A percentile compares a stretch with the other conserved stretches of the same genome.
phyloP scores from a whole-genome alignment of 2,888 invertebrate genomes.

The Ochropleura plecta region DNA sequence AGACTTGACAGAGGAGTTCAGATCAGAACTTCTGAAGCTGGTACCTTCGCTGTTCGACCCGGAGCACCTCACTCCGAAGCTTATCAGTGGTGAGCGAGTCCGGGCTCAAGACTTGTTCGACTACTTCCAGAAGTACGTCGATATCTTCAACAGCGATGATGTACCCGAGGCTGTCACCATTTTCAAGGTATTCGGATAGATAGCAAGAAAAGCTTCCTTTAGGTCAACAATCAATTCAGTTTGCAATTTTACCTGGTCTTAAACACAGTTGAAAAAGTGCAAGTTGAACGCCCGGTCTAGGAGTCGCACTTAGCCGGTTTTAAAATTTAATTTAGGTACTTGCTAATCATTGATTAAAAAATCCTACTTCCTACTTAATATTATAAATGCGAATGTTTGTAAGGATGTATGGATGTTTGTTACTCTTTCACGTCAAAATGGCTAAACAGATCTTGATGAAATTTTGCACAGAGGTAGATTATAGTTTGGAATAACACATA shows the following conservation, averaged over 20 bases:
- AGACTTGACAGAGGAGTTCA: constrained; percentile 98
- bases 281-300: too few relatives aligned
- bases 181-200: constrained; percentile 90
- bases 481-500: too few relatives aligned
- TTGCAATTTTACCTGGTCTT: neutral
- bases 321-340: too few relatives aligned
- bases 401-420: too few relatives aligned
- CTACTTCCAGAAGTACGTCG: constrained; percentile 99
- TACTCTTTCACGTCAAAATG: too few relatives aligned
- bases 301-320: too few relatives aligned
- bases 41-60: constrained; percentile 96
- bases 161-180: constrained; percentile 99
- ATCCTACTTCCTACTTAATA: too few relatives aligned
- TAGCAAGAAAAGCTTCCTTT: neutral
- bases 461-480: too few relatives aligned
- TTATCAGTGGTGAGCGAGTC: constrained; percentile 97
- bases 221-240: neutral
- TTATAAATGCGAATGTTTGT: too few relatives aligned
- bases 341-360: too few relatives aligned
- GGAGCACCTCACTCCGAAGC: constrained; percentile 96
- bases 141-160: constrained; percentile 98
- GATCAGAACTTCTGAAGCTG: constrained; percentile 94
- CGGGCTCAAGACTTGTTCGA: constrained; percentile 97
- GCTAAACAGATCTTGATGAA: too few relatives aligned
- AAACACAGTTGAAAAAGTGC: neutral